Conservation (phyloP, 2,888 invertebrate genomes). For the Melangyna quadrimaculata region DNA sequence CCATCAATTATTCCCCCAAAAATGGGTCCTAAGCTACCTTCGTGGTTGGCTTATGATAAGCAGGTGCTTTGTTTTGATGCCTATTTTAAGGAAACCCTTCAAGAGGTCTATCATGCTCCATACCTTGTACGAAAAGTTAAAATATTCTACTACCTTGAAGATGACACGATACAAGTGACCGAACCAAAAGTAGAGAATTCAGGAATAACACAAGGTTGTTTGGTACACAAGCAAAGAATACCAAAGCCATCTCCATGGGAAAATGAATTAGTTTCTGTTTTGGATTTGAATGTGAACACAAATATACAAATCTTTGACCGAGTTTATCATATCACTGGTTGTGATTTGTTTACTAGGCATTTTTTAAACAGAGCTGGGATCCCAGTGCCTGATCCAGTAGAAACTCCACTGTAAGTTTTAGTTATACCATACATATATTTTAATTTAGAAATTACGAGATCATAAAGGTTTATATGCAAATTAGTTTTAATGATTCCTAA, state of each 20-base stretch:
- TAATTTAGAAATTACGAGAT: no score
- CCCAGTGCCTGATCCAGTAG: constrained; percentile 87
- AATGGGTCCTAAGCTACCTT: constrained; percentile 88
- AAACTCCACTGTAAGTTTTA: constrained; percentile 82
- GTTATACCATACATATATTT: no score
- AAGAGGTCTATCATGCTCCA: constrained; percentile 86
- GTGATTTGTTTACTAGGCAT: constrained; percentile 92
- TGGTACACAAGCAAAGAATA: constrained; percentile 91
- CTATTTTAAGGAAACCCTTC: constrained; percentile 83
- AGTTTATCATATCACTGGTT: constrained; percentile 90
- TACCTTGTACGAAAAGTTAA: constrained; percentile 90
- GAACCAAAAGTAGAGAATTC: constrained; percentile 92
- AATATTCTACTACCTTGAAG: constrained; percentile 93
- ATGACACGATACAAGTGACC: constrained; percentile 93
- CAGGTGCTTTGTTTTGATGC: constrained; percentile 84
- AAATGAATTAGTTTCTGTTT: constrained; percentile 89
- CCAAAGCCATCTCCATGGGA: constrained; percentile 88
- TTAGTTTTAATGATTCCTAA: no score
- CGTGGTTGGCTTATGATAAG: constrained; percentile 94
- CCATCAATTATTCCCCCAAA: constrained; percentile 89
- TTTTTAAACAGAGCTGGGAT: constrained; percentile 93
- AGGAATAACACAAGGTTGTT: constrained; percentile 91
- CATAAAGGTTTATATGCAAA: no score
- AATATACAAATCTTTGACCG: constrained; percentile 91
- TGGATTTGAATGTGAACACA: constrained; percentile 92